Percentiles rank a stretch among this genome's conserved stretches.
Evolutionary conservation across 1,140 invertebrate species (phyloP).

Genomic region (Trachelipus rathkii): DNA sequence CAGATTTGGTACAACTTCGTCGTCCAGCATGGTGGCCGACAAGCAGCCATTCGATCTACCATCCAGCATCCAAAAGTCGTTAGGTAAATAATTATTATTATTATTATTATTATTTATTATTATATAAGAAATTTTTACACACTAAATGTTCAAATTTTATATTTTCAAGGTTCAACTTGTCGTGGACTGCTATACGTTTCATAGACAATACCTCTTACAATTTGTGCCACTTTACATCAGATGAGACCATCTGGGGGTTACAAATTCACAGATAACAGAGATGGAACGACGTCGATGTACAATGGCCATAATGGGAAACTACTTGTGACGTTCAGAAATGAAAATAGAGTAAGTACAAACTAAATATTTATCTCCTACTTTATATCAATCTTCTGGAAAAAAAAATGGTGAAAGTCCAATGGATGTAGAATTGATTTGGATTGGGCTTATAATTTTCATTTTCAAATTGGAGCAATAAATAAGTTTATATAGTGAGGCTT

Average conservation of each 20-base stretch:
- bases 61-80: too few relatives aligned
- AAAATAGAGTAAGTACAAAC: conserved; percentile 58
- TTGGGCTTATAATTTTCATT: too few relatives aligned
- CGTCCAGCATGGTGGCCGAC: conserved; percentile 39
- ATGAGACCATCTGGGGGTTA: conserved; percentile 59
- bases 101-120: too few relatives aligned
- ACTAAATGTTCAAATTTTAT: too few relatives aligned
- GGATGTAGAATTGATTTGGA: too few relatives aligned
- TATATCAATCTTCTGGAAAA: too few relatives aligned
- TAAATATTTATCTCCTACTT: background rate
- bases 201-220: conserved; percentile 64
- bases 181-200: conserved; percentile 65
- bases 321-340: conserved; percentile 68
- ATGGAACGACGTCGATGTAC: conserved; percentile 67
- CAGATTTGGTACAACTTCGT: conserved; percentile 32
- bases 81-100: too few relatives aligned
- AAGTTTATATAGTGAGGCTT: too few relatives aligned
- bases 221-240: conserved; percentile 63
- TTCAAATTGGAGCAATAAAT: too few relatives aligned
- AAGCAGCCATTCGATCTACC: conserved; percentile 35
- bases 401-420: too few relatives aligned
- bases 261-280: conserved; percentile 63
- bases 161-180: conserved; percentile 55
- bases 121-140: too few relatives aligned
- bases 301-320: conserved; percentile 61